Evolutionary conservation across 2,797 vertebrate genomes (phyloP), one percentile per base, ranked within the genome.

Genomic region (Schizopygopsis malacanthus): DNA sequence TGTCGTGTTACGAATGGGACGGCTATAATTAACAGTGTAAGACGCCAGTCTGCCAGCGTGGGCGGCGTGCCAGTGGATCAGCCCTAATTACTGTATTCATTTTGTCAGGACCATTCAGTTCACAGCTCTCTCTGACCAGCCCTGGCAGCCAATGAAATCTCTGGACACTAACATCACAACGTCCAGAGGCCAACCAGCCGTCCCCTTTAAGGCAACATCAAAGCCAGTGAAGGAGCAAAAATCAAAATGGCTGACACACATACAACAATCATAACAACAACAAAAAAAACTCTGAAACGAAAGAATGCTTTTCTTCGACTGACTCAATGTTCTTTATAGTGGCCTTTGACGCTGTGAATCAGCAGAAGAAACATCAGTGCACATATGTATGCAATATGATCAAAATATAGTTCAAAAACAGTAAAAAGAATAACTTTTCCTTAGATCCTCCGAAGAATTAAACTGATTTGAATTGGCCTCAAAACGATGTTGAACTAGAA

Each of bases 1-100:
- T 78, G 85, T 87, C 81, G 83, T 87, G 88, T 89, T 90, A 89
- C 47, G 56, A 87, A 91, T 91, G 94, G 94, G 94, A 93, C 94
- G 94, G 92, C 95, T 95, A 89, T 95, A 96, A 96, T 97, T 96
- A 96, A 95, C 96, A 94, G 90, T 90, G 15, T 93, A 90, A 95
- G 95, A 95, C 93, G 90, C 94, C 93, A 95, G 94, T 93, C 93
- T 92, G 95, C 92, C 92, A 91, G 92, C 82, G 92, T 92, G 89
- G 95, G 96, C 96, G 86, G 87, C 52, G 91, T 88, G 94, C 96
- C 96, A 96, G 90, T 94, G 94, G 95, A 96, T 96, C 96, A 96
- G 94, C 95, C 95, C 96, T 96, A 97, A 96, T 97, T 95, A 95
- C 95, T 95, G 89, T 89, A 94, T 95, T 96, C 95, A 92, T 92